Evolutionary conservation across 1,140 invertebrate species (phyloP).

Genomic region (Cecropterus lyciades): DNA sequence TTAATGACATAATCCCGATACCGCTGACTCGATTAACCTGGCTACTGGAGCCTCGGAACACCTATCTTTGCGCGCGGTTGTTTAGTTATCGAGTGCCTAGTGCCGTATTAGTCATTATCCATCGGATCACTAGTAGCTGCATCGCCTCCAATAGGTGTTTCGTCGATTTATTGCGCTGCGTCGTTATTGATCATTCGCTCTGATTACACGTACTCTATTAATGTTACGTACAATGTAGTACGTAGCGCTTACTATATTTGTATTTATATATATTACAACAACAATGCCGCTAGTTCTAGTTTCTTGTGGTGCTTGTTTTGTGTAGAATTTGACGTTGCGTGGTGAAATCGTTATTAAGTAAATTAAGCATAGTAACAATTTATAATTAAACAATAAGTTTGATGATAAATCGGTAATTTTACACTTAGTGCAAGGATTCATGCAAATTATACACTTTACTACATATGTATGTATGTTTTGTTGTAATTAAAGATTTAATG

Average conservation of each 20-base stretch:
- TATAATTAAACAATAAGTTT: too few relatives aligned
- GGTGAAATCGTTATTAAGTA: too few relatives aligned
- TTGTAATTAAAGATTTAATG: too few relatives aligned
- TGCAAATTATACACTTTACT: too few relatives aligned
- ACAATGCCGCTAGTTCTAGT: conserved; percentile 36
- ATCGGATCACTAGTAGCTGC: conserved; percentile 37
- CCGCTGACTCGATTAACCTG: conserved; percentile 74
- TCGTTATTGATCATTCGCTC: conserved; percentile 56
- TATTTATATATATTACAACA: conserved; percentile 43
- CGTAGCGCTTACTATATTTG: conserved; percentile 28
- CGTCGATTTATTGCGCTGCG: conserved; percentile 52
- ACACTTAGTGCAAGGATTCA: too few relatives aligned
- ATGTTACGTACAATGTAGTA: conserved; percentile 38
- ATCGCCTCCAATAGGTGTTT: conserved; percentile 44
- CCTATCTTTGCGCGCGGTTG: conserved; percentile 58
- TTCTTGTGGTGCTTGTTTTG: not conserved
- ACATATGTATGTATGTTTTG: too few relatives aligned
- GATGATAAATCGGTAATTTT: too few relatives aligned
- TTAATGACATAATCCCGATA: conserved; percentile 80
- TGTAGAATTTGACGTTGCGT: too few relatives aligned
- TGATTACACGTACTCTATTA: conserved; percentile 45
- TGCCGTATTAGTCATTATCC: conserved; percentile 56
- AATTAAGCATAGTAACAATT: too few relatives aligned
- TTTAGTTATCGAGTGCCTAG: conserved; percentile 41
- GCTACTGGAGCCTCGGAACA: conserved; percentile 51